Base-by-base conservation (phyloP, 2,113 vertebrate species). In the Pomatostomus ruficeps region DNA sequence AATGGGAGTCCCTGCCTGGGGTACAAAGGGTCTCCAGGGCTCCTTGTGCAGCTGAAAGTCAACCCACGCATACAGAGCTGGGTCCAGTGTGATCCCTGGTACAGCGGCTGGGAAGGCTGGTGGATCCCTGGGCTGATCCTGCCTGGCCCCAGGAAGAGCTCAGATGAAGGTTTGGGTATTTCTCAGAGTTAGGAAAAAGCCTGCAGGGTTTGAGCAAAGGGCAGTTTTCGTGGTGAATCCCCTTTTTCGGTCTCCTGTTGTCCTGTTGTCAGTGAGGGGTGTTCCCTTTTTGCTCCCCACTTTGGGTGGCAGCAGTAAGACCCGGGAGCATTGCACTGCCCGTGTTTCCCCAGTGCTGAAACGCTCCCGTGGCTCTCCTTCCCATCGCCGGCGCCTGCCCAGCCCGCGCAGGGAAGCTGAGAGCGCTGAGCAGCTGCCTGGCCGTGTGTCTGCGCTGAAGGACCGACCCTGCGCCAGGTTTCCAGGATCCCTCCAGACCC, bases 21-120 rank as follows among this genome's bases (percentile, higher is more conserved):
- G 18, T 54, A 21, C 46, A 48, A 19, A 59, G 6, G 9, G 6
- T 51, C n/a, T 38, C 20, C 2, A 6, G 31, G 45, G 8, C 35
- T 38, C 46, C 70, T 31, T 1, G 0, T 20, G 33, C 0, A 0
- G n/a, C 72, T 51, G 12, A 31, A 54, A 52, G 33, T 12, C 1
- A 7, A 22, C 21, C 36, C 24, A 4, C 0, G 1, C 6, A 2
- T 0, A 0, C 38, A 46, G 61, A 59, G 29, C 59, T 48, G 68
- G 5, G 20, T 29, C 36, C 4, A 2, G 49, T 24, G 38, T 33
- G 46, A 73, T 25, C 28, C 23, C 68, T 40, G 66, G 52, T 55
- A 36, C 54, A 23, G 77, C 0, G 0, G 28, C 26, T 2, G 6
- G 28, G 38, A 62, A 58, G 24, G 13, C 22, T 55, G 20, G 10